Evolutionary conservation across 1,140 invertebrate genomes (phyloP), one percentile per base, ranked within the genome.

Genomic region (Hormaphis cornu): DNA sequence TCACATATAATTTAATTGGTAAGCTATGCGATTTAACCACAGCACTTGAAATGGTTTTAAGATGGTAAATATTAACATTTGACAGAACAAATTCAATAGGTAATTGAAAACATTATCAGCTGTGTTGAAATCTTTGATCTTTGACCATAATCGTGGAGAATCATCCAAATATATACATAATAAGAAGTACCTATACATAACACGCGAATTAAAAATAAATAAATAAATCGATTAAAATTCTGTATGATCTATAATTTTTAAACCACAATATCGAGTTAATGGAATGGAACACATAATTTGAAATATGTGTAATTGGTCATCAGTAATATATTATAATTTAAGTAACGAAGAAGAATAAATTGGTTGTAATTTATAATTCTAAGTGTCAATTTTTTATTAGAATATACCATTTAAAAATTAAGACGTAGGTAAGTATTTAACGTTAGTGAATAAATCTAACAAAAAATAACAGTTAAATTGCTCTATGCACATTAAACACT

Each of bases 91-190:
- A 46, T 48, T 48, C 26, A 30, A 33, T 16, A 63, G 1, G 10
- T 10, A 63, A 30, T 63, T 63, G 1, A 63, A 30, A 66, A 50
- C 22, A n/a, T 50, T 66, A 66, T 66, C 28, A 33, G 30, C 8
- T 50, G 44, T 66, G 28, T 9, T 66, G 61, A 66, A 50, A 66
- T 50, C 24, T 22, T 3, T 66, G 61, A 66, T 66, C 61, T 66
- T 46, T 66, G 44, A 66, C 44, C 44, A 20, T 30, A 20, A 24
- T 35, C 7, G 24, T 7, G 14, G 37, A 0, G 7, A 40, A 58
- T 40, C 33, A 16, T 6, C 6, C 20, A 40, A 40, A 26, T 24
- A 40, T 24, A 40, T 40, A 58, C 33, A 58, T 40, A 20, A 20
- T n/a, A n/a, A n/a, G n/a, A n/a, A 6, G 20, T 18, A 40, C 54